Percentiles rank a stretch among this genome's conserved stretches.
These are phyloP conservation scores for Chalcis sispes DNA, from an alignment of 2,888 invertebrate genomes.

Conservation along the genomic window DNA sequence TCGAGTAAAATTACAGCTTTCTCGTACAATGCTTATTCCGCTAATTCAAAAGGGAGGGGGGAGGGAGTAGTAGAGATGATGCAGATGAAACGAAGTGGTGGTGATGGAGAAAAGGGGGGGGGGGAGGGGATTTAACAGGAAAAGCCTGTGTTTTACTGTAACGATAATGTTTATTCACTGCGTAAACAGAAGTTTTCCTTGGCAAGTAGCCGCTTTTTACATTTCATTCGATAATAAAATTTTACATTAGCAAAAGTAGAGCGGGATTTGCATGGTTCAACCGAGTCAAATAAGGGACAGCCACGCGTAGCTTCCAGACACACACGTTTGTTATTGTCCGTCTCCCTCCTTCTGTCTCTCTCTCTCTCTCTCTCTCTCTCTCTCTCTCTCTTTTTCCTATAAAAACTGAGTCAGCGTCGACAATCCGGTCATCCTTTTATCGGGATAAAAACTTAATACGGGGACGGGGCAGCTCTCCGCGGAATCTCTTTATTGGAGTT, in stretches of 20 bases:
- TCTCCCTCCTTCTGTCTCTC: too few species aligned
- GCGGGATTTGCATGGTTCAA: conserved; percentile 38
- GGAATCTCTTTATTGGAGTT: conserved; percentile 45
- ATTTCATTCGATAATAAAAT: conserved; percentile 49
- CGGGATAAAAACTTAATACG: background rate
- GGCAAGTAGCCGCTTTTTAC: conserved; percentile 26
- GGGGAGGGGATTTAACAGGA: background rate
- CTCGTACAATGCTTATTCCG: background rate
- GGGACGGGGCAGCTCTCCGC: background rate
- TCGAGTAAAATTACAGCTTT: too few species aligned
- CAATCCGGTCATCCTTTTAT: conserved; percentile 18
- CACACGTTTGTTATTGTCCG: background rate
- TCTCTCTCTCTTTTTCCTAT: too few species aligned
- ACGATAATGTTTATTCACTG: conserved; percentile 40
- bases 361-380: too few species aligned
- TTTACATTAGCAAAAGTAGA: conserved; percentile 48
- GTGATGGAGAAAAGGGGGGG: background rate
- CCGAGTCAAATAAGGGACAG: background rate
- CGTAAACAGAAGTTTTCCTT: conserved; percentile 44
- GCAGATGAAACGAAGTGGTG: too few species aligned
- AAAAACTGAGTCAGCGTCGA: conserved; percentile 15
- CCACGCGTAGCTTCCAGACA: background rate
- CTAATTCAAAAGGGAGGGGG: too few species aligned
- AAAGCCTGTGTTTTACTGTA: background rate
- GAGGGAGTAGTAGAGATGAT: background rate